A percentile compares a stretch with the other conserved stretches of the same genome.
These are phyloP conservation scores for Donacobius atricapilla DNA, from an alignment of 2,113 vertebrate species.

Conservation along the genomic window DNA sequence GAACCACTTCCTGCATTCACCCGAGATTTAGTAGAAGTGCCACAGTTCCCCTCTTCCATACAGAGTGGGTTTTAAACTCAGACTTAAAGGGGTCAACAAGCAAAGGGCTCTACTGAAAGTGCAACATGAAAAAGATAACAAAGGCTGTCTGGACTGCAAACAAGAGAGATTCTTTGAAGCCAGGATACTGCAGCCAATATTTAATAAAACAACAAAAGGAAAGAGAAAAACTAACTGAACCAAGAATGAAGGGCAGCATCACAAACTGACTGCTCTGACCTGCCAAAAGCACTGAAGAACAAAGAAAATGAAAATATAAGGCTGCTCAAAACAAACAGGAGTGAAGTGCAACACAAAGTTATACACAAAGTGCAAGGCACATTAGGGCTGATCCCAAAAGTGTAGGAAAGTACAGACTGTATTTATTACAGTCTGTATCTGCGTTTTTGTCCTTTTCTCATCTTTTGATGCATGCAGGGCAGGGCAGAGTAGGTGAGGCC, in stretches of 20 bases:
- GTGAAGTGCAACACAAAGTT: background rate
- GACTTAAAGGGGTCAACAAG: conserved; percentile 7
- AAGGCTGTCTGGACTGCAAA: conserved; percentile 1
- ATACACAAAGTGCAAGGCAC: background rate
- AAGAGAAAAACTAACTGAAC: conserved; percentile 4
- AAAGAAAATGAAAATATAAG: conserved; percentile 31
- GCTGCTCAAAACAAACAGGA: conserved; percentile 28
- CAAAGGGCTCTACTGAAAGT: background rate
- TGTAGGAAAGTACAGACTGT: background rate
- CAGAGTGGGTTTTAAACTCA: background rate
- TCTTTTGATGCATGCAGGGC: background rate
- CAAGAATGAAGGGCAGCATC: conserved; percentile 11
- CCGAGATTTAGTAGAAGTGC: background rate
- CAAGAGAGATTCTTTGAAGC: conserved; percentile 15
- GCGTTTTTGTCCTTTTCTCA: background rate
- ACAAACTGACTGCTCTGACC: background rate
- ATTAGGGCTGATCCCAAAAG: background rate
- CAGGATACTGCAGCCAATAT: background rate
- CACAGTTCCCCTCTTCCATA: background rate
- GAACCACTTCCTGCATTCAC: background rate
- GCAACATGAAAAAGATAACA: background rate
- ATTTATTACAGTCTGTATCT: background rate
- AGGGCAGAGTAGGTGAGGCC: background rate
- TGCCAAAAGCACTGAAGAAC: background rate
- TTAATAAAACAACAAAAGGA: conserved; percentile 44